Conservation (phyloP, 1,140 invertebrate species). For the Asobara japonica region DNA sequence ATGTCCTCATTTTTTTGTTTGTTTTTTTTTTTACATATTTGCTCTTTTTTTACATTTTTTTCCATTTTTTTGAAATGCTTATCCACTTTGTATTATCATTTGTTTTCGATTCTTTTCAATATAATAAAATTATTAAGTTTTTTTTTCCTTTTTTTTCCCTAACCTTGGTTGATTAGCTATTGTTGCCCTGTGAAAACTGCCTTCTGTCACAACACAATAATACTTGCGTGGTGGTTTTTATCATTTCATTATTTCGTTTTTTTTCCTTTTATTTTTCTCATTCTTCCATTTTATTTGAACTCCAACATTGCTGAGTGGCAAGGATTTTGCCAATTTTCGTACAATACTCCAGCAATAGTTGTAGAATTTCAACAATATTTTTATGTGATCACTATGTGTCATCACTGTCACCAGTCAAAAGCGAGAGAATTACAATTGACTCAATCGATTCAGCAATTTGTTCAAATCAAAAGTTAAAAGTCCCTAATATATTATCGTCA, state of each 20-base stretch:
- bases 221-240: conserved; percentile 63
- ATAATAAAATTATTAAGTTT: conserved; percentile 63
- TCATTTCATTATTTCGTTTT: background rate
- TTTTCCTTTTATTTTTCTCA: conserved; percentile 6
- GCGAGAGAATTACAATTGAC: background rate
- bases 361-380: conserved; percentile 32
- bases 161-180: conserved; percentile 64
- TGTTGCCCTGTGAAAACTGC: conserved; percentile 68
- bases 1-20: conserved; percentile 23
- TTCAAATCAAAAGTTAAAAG: background rate
- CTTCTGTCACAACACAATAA: conserved; percentile 68
- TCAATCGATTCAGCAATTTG: background rate
- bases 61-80: conserved; percentile 1
- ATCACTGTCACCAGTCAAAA: conserved; percentile 19
- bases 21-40: background rate
- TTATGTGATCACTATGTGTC: conserved; percentile 21
- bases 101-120: conserved; percentile 56
- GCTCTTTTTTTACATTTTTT: background rate
- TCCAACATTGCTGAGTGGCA: conserved; percentile 54
- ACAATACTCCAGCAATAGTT: conserved; percentile 40
- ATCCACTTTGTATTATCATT: conserved; percentile 21
- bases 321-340: conserved; percentile 49
- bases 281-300: no score
- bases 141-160: conserved; percentile 44
- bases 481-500: background rate